Evolutionary conservation across 2,888 invertebrate genomes (phyloP), one percentile per base, ranked within the genome.

Genomic region (Margaritifera margaritifera): DNA sequence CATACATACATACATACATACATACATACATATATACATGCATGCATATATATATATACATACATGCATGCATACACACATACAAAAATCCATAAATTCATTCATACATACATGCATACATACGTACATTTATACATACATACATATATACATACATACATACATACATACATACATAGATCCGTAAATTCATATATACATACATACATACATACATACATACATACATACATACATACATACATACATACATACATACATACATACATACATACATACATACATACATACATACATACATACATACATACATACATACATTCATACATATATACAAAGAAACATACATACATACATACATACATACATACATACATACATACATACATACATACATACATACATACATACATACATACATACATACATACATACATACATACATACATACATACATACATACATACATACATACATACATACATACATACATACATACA

Each of bases 151-250:
- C n/a, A 64, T 50, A 5, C 8, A 19, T 27, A 27, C 20, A 64
- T 25, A 31, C 18, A 54, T 18, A 63, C 31, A 31, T 31, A 31
- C 31, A 31, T 25, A 50, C 66, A 70, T 27, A 25, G 55, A 66
- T 58, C 52, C 67, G 57, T 62, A 51, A 62, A 62, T 22, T n/a
- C 52, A 62, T 22, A 51, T 51, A 70, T 27, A 22, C 22, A 67
- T 31, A 19, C 57, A 62, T 31, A 63, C 52, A 66, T 63, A 62
- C 66, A 53, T 58, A 66, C 57, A 55, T 24, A 66, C 58, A 50
- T 53, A 67, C 62, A 70, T 25, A 31, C 55, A 31, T 50, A 50
- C 57, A 62, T 57, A 66, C 27, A 62, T 52, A 62, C 52, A 57
- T n/a, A 57, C 62, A 57, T 20, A n/a, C 57, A 60, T 50, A 31